These are phyloP conservation scores for Danio aesculapii DNA, from an alignment of 2,797 vertebrate species.

Conservation along the genomic window DNA sequence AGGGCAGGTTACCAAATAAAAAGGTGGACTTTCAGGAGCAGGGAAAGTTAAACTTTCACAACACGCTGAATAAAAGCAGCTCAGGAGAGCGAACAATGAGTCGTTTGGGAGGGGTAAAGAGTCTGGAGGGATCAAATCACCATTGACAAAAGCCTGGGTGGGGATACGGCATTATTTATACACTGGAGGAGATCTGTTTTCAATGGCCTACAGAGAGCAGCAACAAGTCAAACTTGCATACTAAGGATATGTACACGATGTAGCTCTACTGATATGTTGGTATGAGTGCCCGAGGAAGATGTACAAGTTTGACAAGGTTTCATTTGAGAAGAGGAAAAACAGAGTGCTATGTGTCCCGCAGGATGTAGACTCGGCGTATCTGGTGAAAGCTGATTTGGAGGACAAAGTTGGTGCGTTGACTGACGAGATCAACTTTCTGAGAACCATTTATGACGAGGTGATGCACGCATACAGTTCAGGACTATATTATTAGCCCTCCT, in stretches of 20 bases:
- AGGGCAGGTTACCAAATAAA: slow-evolving; percentile 22
- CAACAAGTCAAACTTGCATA: slow-evolving; percentile 12
- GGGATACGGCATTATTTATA: slow-evolving; percentile 24
- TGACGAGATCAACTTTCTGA: slow-evolving; percentile 90
- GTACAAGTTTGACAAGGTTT: background rate
- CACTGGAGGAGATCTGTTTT: slow-evolving; percentile 14
- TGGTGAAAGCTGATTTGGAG: slow-evolving; percentile 91
- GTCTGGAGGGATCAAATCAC: slow-evolving; percentile 44
- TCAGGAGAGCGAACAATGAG: slow-evolving; percentile 42
- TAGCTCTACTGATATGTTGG: background rate
- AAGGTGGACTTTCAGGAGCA: background rate
- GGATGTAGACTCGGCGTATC: slow-evolving; percentile 91
- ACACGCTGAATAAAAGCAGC: slow-evolving; percentile 16
- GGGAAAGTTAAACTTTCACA: slow-evolving; percentile 30
- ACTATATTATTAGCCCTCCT: too few species aligned
- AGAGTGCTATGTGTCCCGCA: slow-evolving; percentile 62
- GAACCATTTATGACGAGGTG: slow-evolving; percentile 89
- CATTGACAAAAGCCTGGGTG: slow-evolving; percentile 26
- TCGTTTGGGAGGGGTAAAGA: slow-evolving; percentile 38
- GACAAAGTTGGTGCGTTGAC: slow-evolving; percentile 88
- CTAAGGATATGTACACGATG: slow-evolving; percentile 8
- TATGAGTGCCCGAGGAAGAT: background rate
- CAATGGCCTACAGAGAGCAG: background rate
- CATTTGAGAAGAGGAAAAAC: background rate
- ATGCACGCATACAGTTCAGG: background rate